Percentiles rank a stretch among this genome's conserved stretches.
phyloP scores from a whole-genome alignment of 1,140 invertebrate species.

The Rhyacophila brunnea region DNA sequence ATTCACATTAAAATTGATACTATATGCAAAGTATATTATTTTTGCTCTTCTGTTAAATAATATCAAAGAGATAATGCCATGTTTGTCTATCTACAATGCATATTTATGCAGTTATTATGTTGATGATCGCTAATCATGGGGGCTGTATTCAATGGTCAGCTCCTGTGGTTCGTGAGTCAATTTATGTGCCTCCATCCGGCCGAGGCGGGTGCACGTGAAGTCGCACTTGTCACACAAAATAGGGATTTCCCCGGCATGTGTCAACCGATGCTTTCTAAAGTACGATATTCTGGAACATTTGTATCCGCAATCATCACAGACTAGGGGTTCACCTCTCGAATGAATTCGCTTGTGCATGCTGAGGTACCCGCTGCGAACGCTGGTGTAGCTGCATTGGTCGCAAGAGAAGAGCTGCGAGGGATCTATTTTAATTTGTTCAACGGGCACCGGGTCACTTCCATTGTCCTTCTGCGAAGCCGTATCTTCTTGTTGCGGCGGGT shows the following conservation, averaged over 20 bases:
- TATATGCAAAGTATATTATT: no score
- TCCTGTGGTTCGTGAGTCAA: conserved; percentile 4
- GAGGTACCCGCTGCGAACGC: conserved; percentile 14
- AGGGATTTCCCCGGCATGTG: neutral
- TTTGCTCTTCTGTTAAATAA: no score
- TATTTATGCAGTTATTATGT: no score
- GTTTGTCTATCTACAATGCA: no score
- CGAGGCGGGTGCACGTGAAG: conserved; percentile 1
- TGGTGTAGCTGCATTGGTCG: conserved; percentile 24
- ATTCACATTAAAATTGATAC: no score
- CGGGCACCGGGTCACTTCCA: neutral
- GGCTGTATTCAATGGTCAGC: neutral
- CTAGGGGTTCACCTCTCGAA: conserved; percentile 10
- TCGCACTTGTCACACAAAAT: conserved; percentile 11
- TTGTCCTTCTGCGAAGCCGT: neutral
- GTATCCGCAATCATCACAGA: conserved; percentile 21
- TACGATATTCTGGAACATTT: conserved; percentile 15
- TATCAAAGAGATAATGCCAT: no score
- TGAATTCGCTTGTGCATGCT: conserved; percentile 23
- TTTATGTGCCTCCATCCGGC: conserved; percentile 6
- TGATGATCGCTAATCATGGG: no score
- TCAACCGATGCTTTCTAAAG: conserved; percentile 19
- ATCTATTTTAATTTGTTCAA: neutral
- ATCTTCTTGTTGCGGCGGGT: neutral
- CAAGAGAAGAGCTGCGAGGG: conserved; percentile 8